Conservation (phyloP, 2,888 invertebrate species). For the Deilephila porcellus region DNA sequence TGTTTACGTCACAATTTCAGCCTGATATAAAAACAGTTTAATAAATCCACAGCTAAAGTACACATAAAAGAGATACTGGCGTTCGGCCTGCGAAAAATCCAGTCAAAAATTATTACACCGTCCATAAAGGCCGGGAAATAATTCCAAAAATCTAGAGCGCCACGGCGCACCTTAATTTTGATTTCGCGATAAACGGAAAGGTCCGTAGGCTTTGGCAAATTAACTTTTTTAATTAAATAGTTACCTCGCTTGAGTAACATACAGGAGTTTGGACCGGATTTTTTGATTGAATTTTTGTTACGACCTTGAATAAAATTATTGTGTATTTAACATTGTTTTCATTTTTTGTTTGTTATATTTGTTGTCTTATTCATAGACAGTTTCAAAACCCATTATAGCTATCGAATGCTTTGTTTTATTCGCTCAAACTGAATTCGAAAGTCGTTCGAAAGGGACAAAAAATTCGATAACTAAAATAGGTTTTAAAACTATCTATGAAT, state of each 20-base stretch:
- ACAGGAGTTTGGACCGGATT: conserved; percentile 6
- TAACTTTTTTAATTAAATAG: conserved; percentile 40
- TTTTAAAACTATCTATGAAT: too few relatives aligned
- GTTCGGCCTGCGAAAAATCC: background rate
- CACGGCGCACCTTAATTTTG: conserved; percentile 11
- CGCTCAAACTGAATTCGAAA: too few relatives aligned
- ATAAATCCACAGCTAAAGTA: too few relatives aligned
- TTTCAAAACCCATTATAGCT: too few relatives aligned
- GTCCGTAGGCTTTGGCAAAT: conserved; percentile 28
- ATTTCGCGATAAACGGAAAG: conserved; percentile 24
- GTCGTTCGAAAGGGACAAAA: too few relatives aligned
- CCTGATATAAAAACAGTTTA: too few relatives aligned
- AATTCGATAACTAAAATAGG: too few relatives aligned
- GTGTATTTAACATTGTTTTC: background rate
- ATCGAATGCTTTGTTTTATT: too few relatives aligned
- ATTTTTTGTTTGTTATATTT: too few relatives aligned
- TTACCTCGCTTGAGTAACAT: conserved; percentile 25
- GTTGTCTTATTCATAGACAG: too few relatives aligned
- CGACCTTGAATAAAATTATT: background rate
- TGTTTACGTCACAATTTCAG: too few relatives aligned
- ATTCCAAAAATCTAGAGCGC: background rate
- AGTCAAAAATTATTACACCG: background rate
- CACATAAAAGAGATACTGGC: background rate
- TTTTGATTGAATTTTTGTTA: background rate
- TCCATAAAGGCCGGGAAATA: background rate